These are phyloP conservation scores for Drosophila nigromelanica DNA, from an alignment of 1,140 invertebrate genomes.

Conservation along the genomic window DNA sequence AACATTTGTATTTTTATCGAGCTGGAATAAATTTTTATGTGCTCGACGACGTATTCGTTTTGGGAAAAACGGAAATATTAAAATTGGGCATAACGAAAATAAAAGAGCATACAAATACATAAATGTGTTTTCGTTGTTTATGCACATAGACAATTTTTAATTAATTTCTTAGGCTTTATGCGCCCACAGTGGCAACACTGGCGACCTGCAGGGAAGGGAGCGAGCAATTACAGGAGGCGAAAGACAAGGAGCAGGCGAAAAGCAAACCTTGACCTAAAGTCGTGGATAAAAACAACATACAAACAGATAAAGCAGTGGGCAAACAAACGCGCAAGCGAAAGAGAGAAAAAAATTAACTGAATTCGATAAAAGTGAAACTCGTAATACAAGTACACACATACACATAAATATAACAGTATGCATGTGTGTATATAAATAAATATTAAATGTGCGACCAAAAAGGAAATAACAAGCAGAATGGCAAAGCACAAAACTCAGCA, in stretches of 20 bases:
- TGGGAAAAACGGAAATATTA: conserved; percentile 46
- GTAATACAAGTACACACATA: conserved; percentile 32
- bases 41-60: conserved; percentile 34
- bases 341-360: conserved; percentile 24
- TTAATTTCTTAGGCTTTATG: conserved; percentile 5
- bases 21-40: conserved; percentile 50
- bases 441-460: conserved; percentile 51
- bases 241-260: conserved; percentile 8
- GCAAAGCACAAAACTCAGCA: conserved; percentile 15
- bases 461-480: conserved; percentile 48
- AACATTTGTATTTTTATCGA: conserved; percentile 42
- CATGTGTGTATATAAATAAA: conserved; percentile 20
- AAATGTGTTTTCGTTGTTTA: not conserved
- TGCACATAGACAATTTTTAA: not conserved
- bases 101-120: conserved; percentile 24
- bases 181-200: conserved; percentile 3
- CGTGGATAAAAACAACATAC: conserved; percentile 40
- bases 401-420: conserved; percentile 1
- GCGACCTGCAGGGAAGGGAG: not conserved
- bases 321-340: conserved; percentile 22
- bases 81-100: conserved; percentile 47
- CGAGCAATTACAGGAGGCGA: not conserved
- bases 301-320: conserved; percentile 31
- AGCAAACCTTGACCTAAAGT: conserved; percentile 59
- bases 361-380: conserved; percentile 64